Evolutionary conservation across 1,140 invertebrate species (phyloP).

Genomic region (Drosophila biarmipes): DNA sequence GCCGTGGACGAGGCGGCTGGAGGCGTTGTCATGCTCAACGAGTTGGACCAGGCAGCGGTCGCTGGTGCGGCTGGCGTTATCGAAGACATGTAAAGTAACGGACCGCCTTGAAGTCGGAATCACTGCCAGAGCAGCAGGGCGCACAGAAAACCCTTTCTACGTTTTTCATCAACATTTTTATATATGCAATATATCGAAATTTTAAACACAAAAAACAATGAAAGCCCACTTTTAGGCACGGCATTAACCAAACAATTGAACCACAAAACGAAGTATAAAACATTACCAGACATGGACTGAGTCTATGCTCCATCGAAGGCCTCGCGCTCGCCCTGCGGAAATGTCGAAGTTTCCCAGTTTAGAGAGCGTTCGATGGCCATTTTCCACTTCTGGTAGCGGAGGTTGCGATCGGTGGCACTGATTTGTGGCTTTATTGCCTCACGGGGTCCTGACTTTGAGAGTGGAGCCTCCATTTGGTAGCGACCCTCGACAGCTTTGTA

Average conservation of each 20-base stretch:
- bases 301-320: slow-evolving; percentile 63
- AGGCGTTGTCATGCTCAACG: slow-evolving; percentile 68
- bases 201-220: slow-evolving; percentile 15
- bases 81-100: slow-evolving; percentile 52
- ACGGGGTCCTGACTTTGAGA: slow-evolving; percentile 79
- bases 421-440: slow-evolving; percentile 88
- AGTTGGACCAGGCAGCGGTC: slow-evolving; percentile 64
- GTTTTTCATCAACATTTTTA: slow-evolving; percentile 69
- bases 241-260: slow-evolving; percentile 4
- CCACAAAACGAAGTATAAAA: slow-evolving; percentile 3
- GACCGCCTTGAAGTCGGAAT: slow-evolving; percentile 4
- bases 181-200: slow-evolving; percentile 65
- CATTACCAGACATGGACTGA: neutral
- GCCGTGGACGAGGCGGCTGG: slow-evolving; percentile 78
- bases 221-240: neutral
- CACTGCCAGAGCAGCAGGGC: slow-evolving; percentile 68
- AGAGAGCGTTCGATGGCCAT: slow-evolving; percentile 92
- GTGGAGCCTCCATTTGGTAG: slow-evolving; percentile 85
- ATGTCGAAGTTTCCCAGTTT: slow-evolving; percentile 88
- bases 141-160: slow-evolving; percentile 63
- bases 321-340: slow-evolving; percentile 63
- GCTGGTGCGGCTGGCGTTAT: slow-evolving; percentile 43
- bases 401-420: slow-evolving; percentile 89
- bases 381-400: slow-evolving; percentile 92
- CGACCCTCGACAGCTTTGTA: slow-evolving; percentile 88